Evolutionary conservation across 1,140 invertebrate genomes (phyloP), one percentile per base, ranked within the genome.

Genomic region (Harpegnathos saltator): DNA sequence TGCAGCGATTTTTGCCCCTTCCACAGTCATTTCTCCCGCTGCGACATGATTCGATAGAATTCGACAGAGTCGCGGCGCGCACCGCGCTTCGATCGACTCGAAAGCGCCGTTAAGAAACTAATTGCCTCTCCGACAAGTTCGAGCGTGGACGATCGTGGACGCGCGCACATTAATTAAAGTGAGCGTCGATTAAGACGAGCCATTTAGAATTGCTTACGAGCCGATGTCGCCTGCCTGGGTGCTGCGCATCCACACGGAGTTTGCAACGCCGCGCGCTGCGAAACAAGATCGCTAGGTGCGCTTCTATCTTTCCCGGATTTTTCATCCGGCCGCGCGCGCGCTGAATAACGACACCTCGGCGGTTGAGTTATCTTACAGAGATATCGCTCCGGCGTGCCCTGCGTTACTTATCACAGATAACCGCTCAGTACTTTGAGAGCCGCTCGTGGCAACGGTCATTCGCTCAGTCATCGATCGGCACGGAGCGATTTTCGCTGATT

Each of bases 321-420:
- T 74, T 52, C 15, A 3, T 50, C 3, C 26, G 54, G 44, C 74
- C 59, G 38, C 69, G 12, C 33, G 4, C 59, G 38, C 69, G 12
- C 33, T 2, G 56, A 85, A 85, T 80, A 89, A 77, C 68, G 50
- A 19, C 54, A 69, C 38, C 38, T 3, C 48, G 24, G 50, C 71
- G 62, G 29, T 11, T 63, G 61, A 66, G 65, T 89, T 89, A 89
- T 89, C 87, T 89, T 65, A 80, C 63, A 15, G 77, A 89, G 88
- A 89, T 89, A 89, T 87, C 88, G 50, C 52, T 58, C n/a, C 56
- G 58, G 62, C 72, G 80, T 89, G 69, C 78, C 75, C 68, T 63
- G 33, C 77, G 85, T 87, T 89, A 89, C 88, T 89, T 90, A 90
- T 86, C 88, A 86, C 68, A 90, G 89, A 90, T 90, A 90, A 88